Evolutionary conservation across 2,797 vertebrate genomes (phyloP), one percentile per base, ranked within the genome.

Genomic region (Amazonetta brasiliensis): DNA sequence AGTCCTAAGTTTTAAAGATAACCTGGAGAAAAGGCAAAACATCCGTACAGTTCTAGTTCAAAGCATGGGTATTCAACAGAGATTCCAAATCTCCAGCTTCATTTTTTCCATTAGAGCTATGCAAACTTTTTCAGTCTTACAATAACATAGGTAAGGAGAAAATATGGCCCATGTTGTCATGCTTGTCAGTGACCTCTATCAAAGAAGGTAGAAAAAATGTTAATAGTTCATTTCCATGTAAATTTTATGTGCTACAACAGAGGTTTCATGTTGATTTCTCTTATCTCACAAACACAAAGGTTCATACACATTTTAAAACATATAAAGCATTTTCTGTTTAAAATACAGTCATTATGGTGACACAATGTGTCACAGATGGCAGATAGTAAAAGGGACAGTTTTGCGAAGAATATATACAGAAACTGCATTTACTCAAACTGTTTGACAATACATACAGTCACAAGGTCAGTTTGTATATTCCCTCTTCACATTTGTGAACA

Each of bases 281-380:
- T 80, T 54, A 8, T 71, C 54, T 64, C 55, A 73, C 26, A 89
- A 13, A 80, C 44, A 67, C 21, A 87, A 87, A 89, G 3, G 25
- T 81, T 81, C 73, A 64, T 66, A 41, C 18, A 77, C 79, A 88
- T 91, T 94, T 97, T 43, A 85, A 93, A 87, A 64, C 18, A 11
- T 37, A 12, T 55, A 93, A 80, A 59, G n/a, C 15, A 72, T 89
- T 89, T 87, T 1, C 54, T 67, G 12, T 89, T 91, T 91, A 92
- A 89, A 95, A 88, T 73, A 19, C 31, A 81, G 54, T 67, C 69
- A 66, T 83, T 92, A 92, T 62, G 79, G 72, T 92, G 66, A 63
- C 46, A 41, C 18, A 81, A 41, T 63, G 41, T 48, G 73, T 72
- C 59, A 75, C 55, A 89, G 73, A 90, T 91, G 59, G 87, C 19